Evolutionary conservation across 1,140 invertebrate genomes (phyloP).

Genomic region (Bradynema listronoti): DNA sequence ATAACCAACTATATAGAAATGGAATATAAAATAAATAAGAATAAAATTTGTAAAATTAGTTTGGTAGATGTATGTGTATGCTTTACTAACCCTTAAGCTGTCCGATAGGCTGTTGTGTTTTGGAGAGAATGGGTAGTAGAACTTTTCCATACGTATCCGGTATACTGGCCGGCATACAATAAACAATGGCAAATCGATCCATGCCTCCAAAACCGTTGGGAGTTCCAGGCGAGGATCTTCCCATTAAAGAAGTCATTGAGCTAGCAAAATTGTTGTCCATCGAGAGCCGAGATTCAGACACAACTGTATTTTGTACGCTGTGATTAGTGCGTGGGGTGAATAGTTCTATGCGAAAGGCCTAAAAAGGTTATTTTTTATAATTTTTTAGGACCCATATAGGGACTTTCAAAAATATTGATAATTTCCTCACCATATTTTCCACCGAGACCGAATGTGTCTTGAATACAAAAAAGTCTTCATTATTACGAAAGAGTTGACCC

Average conservation of each 20-base stretch:
- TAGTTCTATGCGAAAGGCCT: slow-evolving; percentile 53
- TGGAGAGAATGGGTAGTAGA: slow-evolving; percentile 46
- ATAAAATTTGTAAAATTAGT: neutral
- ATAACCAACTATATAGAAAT: slow-evolving; percentile 24
- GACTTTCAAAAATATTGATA: neutral
- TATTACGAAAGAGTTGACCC: slow-evolving; percentile 48
- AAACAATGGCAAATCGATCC: slow-evolving; percentile 5
- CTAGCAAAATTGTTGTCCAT: neutral
- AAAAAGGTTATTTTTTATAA: slow-evolving; percentile 10
- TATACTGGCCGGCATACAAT: slow-evolving; percentile 43
- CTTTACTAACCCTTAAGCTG: slow-evolving; percentile 37
- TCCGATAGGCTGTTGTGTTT: slow-evolving; percentile 46
- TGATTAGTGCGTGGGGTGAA: slow-evolving; percentile 14
- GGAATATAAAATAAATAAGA: neutral
- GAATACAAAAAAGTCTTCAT: slow-evolving; percentile 49
- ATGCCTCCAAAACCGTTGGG: too few species aligned
- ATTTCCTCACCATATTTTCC: slow-evolving; percentile 43
- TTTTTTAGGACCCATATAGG: neutral
- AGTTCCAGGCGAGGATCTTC: neutral
- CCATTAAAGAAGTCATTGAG: neutral
- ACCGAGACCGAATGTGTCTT: slow-evolving; percentile 53
- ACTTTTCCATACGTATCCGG: slow-evolving; percentile 50
- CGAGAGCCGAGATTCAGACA: neutral
- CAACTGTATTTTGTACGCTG: neutral
- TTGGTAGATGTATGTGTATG: neutral